A percentile compares a stretch with the other conserved stretches of the same genome.
phyloP scores from a whole-genome alignment of 2,797 vertebrate species.

The Lithobates pipiens region DNA sequence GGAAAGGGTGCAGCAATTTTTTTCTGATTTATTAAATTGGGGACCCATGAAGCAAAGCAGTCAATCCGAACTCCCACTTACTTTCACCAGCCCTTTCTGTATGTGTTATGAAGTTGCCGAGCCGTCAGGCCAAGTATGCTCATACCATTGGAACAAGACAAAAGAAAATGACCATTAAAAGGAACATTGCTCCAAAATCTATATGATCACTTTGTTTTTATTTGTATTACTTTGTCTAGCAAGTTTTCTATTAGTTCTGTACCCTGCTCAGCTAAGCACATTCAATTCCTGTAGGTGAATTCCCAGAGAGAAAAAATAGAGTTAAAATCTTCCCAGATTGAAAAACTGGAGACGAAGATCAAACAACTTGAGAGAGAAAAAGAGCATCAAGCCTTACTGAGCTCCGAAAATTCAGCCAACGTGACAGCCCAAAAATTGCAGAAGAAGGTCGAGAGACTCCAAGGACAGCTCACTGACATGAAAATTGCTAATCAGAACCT shows the following conservation, averaged over 20 bases:
- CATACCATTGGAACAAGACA: background rate
- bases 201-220: background rate
- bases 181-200: background rate
- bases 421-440: slow-evolving; percentile 64
- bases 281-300: slow-evolving; percentile 29
- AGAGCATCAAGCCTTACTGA: slow-evolving; percentile 56
- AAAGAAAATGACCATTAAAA: background rate
- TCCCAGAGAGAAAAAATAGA: slow-evolving; percentile 61
- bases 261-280: background rate
- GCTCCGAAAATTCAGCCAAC: slow-evolving; percentile 59
- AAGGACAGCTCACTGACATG: slow-evolving; percentile 67
- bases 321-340: slow-evolving; percentile 60
- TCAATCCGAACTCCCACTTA: no score
- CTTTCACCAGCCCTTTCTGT: background rate
- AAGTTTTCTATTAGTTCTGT: background rate
- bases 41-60: no score
- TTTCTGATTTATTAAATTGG: no score
- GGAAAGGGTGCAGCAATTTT: no score
- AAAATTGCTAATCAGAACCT: slow-evolving; percentile 68
- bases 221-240: background rate
- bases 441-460: slow-evolving; percentile 66
- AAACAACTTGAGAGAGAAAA: slow-evolving; percentile 58
- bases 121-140: background rate
- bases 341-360: slow-evolving; percentile 58
- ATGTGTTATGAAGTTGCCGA: background rate